Base-by-base conservation (phyloP, 92 coral and sea anemone species). In the Pocillopora meandrina region DNA sequence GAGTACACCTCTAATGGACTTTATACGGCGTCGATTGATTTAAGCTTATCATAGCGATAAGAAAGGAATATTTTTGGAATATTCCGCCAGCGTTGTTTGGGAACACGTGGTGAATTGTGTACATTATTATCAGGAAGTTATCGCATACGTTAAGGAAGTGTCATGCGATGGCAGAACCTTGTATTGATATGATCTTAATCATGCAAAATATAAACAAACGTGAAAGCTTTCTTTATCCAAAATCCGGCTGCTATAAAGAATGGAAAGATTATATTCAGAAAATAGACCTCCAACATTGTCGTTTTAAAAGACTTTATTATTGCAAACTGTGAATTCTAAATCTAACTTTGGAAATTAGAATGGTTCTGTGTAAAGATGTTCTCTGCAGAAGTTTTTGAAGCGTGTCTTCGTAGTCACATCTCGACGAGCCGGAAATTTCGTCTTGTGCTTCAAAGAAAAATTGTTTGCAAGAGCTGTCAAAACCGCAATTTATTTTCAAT, bases 401-500 rank as follows among this genome's bases (percentile, higher is more conserved):
- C 67, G 55, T 20, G 20, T 14, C 26, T 81, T 81, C 71, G 15
- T 58, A 59, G 66, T 59, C 61, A 56, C 33, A 62, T 83, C 74
- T 61, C 15, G 49, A 20, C n/a, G n/a, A 73, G 5, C 86, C 86
- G 86, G 86, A 83, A 74, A 83, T 73, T 81, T 81, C 74, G 72
- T 17, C 52, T 72, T 73, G 17, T 21, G 65, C 9, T 33, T 47
- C 56, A 33, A 73, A 71, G 72, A 42, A 20, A 31, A 34, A 73
- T 73, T 83, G 74, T 83, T 55, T 70, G 23, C 56, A 57, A 57
- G 33, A 83, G 9, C 86, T 83, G 86, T 83, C 86, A 83, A 83
- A 73, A 74, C 78, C 74, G 76, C 80, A 83, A 74, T 74, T 73
- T 62, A 73, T 83, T 83, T 73, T 88, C 89, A 84, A 91, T 93